Conservation (phyloP, 2,888 invertebrate genomes). For the Dichetophora obliterata region DNA sequence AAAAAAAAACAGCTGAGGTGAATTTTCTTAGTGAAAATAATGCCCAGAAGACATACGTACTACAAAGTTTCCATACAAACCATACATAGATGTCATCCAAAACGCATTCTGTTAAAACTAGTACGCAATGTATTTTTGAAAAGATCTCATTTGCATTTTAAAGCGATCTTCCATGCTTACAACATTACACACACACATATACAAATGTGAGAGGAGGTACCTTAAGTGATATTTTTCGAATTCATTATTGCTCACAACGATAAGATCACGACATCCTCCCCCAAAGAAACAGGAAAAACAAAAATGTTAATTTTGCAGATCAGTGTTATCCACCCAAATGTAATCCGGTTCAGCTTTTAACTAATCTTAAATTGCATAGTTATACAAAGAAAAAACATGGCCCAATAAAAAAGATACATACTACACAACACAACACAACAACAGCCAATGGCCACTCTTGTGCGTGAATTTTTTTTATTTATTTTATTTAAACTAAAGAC, state of each 20-base stretch:
- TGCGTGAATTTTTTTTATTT: background rate
- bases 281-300: background rate
- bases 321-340: constrained; percentile 18
- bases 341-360: constrained; percentile 31
- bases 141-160: background rate
- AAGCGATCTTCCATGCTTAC: too few relatives aligned
- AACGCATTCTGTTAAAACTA: background rate
- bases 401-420: background rate
- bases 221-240: background rate
- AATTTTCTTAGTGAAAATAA: too few relatives aligned
- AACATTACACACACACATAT: too few relatives aligned
- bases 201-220: too few relatives aligned
- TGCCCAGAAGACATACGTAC: too few relatives aligned
- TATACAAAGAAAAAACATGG: background rate
- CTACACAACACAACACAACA: background rate
- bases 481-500: constrained; percentile 1
- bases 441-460: background rate
- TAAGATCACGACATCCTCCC: too few relatives aligned
- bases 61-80: background rate
- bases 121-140: background rate
- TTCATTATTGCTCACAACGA: background rate
- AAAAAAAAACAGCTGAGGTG: background rate
- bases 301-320: background rate
- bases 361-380: constrained; percentile 23
- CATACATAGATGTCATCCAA: background rate